A percentile compares a stretch with the other conserved stretches of the same genome.
Evolutionary conservation across 2,888 invertebrate genomes (phyloP).

Genomic region (Oscheius onirici): DNA sequence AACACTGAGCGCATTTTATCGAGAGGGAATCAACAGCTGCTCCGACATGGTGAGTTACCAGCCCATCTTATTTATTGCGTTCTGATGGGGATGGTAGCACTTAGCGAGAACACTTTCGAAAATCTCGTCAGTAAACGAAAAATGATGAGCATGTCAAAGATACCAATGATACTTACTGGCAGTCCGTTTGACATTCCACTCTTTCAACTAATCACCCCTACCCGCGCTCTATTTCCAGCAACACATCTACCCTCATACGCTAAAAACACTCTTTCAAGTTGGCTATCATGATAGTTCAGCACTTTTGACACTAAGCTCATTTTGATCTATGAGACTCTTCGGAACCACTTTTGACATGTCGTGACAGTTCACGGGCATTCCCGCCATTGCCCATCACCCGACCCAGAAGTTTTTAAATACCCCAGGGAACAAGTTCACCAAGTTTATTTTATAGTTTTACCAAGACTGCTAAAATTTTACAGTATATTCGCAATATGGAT

Average conservation of each 20-base stretch:
- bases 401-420: too few species aligned
- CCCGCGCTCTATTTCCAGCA: constrained; percentile 29
- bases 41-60: constrained; percentile 29
- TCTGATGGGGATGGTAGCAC: constrained; percentile 4
- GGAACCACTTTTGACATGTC: constrained; percentile 7
- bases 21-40: constrained; percentile 27
- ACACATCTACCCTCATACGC: constrained; percentile 2
- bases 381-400: neutral
- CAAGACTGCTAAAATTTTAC: too few species aligned
- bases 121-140: neutral
- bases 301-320: neutral
- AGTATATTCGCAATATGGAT: too few species aligned
- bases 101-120: neutral
- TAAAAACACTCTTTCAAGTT: neutral
- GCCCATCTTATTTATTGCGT: constrained; percentile 18
- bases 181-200: constrained; percentile 21
- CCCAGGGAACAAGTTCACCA: too few species aligned
- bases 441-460: too few species aligned
- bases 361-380: constrained; percentile 19
- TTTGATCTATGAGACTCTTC: constrained; percentile 13
- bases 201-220: constrained; percentile 29
- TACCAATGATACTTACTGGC: constrained; percentile 16
- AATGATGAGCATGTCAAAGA: neutral
- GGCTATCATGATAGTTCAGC: too few species aligned
- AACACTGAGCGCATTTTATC: constrained; percentile 30